These are phyloP conservation scores for Caenorhabditis macrosperma DNA, from an alignment of 2,888 invertebrate genomes.

Conservation along the genomic window DNA sequence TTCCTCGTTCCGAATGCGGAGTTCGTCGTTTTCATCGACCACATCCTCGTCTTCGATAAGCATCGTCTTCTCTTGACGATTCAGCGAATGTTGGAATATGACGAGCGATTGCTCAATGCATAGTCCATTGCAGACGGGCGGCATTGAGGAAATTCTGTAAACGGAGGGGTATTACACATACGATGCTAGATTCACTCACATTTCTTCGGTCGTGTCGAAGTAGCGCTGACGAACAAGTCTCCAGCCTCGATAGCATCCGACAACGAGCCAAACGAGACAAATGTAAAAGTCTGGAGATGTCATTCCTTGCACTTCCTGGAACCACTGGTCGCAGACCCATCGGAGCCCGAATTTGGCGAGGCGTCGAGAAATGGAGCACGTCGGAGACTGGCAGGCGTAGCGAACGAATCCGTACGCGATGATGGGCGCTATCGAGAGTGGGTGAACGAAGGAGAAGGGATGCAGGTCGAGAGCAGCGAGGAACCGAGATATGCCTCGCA, in stretches of 20 bases:
- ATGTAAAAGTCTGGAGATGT: conserved; percentile 64
- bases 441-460: conserved; percentile 69
- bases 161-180: not conserved
- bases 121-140: conserved; percentile 73
- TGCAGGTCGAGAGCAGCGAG: conserved; percentile 75
- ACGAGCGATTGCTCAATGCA: conserved; percentile 76
- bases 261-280: conserved; percentile 65
- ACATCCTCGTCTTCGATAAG: conserved; percentile 55
- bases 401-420: conserved; percentile 59
- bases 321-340: conserved; percentile 64
- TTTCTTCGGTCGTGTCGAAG: conserved; percentile 71
- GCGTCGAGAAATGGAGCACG: conserved; percentile 42
- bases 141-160: conserved; percentile 77
- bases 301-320: conserved; percentile 24
- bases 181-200: conserved; percentile 58
- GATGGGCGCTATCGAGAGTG: conserved; percentile 68
- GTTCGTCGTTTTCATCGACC: conserved; percentile 53
- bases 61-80: conserved; percentile 63
- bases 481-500: conserved; percentile 73
- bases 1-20: conserved; percentile 64
- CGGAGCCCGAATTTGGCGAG: conserved; percentile 52
- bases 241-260: conserved; percentile 69
- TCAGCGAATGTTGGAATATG: conserved; percentile 72
- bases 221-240: conserved; percentile 61
- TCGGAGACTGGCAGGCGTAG: conserved; percentile 46